Evolutionary conservation across 2,113 vertebrate genomes (phyloP).

Genomic region (Camelus dromedarius): DNA sequence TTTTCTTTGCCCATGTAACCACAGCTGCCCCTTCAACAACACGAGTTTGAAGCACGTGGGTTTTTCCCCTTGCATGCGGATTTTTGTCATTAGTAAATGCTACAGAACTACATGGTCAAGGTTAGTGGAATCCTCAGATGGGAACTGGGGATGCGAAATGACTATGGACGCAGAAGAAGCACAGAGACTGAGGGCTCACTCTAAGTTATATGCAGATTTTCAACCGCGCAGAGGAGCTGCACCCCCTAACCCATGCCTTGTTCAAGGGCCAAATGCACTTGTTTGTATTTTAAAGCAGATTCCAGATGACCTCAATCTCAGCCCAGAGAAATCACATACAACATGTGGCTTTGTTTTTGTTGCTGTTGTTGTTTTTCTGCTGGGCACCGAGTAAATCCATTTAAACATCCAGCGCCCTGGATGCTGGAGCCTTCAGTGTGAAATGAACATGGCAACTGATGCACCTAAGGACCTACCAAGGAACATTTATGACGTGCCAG

Average conservation of each 20-base stretch:
- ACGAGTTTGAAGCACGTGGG: not conserved
- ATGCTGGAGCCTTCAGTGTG: not conserved
- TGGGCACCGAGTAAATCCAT: not conserved
- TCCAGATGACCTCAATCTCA: not conserved
- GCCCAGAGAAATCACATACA: not conserved
- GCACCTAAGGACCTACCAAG: not conserved
- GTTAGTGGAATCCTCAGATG: not conserved
- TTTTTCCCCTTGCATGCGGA: not conserved
- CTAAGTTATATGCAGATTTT: not conserved
- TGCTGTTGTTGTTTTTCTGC: not conserved
- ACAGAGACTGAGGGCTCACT: no score
- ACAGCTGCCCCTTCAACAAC: not conserved
- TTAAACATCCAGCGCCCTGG: not conserved
- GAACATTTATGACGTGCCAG: not conserved
- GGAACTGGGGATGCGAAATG: not conserved
- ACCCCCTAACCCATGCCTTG: not conserved
- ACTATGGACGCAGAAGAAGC: no score
- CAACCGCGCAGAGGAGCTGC: not conserved
- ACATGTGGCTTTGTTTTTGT: not conserved
- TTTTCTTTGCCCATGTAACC: slow-evolving; percentile 3
- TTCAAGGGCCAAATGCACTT: not conserved
- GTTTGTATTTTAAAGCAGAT: slow-evolving; percentile 2
- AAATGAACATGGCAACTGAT: not conserved
- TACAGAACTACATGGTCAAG: not conserved
- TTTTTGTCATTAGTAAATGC: not conserved